phyloP scores from a whole-genome alignment of 2,888 invertebrate genomes.

The Lepidonotus clava region DNA sequence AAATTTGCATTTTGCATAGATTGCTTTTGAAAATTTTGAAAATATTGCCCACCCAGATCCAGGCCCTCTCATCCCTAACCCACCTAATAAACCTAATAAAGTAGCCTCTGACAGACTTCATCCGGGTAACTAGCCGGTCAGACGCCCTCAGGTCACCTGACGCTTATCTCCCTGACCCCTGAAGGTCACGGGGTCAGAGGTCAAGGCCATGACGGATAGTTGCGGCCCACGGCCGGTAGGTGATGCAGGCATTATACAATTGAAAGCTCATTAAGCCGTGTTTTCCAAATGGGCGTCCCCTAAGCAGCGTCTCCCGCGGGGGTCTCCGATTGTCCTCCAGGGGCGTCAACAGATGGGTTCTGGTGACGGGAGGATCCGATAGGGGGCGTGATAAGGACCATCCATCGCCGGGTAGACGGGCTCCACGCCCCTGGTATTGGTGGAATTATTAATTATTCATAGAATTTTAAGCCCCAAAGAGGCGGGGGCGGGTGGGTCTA shows the following conservation, averaged over 20 bases:
- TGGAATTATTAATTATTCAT: too few relatives aligned
- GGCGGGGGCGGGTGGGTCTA: too few relatives aligned
- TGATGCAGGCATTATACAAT: constrained; percentile 41
- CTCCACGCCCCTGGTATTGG: constrained; percentile 10
- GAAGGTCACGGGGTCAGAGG: constrained; percentile 21
- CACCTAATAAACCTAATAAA: too few relatives aligned
- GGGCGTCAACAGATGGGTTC: constrained; percentile 49
- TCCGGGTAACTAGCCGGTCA: background rate
- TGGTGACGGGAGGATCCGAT: constrained; percentile 37
- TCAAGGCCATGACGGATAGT: constrained; percentile 25
- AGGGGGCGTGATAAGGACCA: constrained; percentile 20
- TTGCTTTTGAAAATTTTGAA: too few relatives aligned
- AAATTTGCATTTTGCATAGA: too few relatives aligned
- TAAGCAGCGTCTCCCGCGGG: constrained; percentile 32
- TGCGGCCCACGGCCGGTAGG: background rate
- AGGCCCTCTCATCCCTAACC: too few relatives aligned
- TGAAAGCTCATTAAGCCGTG: constrained; percentile 50
- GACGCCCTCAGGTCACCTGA: background rate
- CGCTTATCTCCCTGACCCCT: constrained; percentile 12
- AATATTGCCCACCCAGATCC: too few relatives aligned
- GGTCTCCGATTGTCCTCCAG: constrained; percentile 47
- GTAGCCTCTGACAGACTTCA: background rate
- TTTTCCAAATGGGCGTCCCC: constrained; percentile 48
- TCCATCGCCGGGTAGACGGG: constrained; percentile 4
- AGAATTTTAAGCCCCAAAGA: too few relatives aligned